Base-by-base conservation (phyloP, 2,113 vertebrate species). In the Bos javanicus region DNA sequence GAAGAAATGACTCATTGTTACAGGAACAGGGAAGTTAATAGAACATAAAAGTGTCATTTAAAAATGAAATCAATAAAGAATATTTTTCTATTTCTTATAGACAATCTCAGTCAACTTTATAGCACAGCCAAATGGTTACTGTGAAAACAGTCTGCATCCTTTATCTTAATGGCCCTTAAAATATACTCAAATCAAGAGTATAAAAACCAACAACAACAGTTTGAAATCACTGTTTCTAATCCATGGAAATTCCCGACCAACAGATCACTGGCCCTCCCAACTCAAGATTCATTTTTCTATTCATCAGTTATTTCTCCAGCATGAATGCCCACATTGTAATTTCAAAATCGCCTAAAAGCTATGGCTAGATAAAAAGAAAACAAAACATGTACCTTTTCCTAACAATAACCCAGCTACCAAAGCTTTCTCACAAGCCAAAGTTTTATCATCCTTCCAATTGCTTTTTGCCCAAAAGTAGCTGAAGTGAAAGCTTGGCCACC, bases 401-500 rank as follows among this genome's bases (percentile, higher is more conserved):
- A 98, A 85, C 11, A 99, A 90, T 39, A 98, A 60, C 78, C 98
- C 98, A 74, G 98, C 97, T 43, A 99, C 98, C 13, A 98, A 96
- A 76, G 98, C 98, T 97, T 99, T 99, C 97, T 99, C 97, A 87
- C 86, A 87, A 16, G 99, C 95, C 74, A 99, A 98, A 13, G 95
- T 90, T 11, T 94, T 57, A 64, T 99, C 99, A 88, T 99, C 97
- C 87, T 98, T 89, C 74, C 98, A 99, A 46, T 99, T 99, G 28
- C 56, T 98, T 57, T 94, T 99, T 46, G 99, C 99, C 59, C 99
- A 99, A 94, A 99, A 99, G 78, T 16, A 93, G 33, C 99, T 99
- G 96, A 99, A 99, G 98, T 99, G 99, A 97, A 99, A 99, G 6
- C 96, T 87, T 8, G 99, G 99, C 99, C 99, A 99, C 99, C 99